A percentile compares a stretch with the other conserved stretches of the same genome.
These are phyloP conservation scores for Rhopalosiphum maidis DNA, from an alignment of 1,140 invertebrate genomes.

Conservation along the genomic window DNA sequence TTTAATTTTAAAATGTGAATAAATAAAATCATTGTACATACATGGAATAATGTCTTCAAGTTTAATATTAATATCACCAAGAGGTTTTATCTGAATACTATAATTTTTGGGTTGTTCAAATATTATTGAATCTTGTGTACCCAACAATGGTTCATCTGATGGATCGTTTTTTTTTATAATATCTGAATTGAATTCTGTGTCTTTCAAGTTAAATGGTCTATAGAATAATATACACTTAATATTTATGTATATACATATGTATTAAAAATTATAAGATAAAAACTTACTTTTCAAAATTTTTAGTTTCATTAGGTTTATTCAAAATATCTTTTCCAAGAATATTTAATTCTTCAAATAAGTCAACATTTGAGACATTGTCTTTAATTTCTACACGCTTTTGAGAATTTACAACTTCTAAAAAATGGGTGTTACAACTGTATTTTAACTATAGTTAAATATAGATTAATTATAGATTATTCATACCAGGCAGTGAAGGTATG, in stretches of 20 bases:
- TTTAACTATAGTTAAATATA: neutral
- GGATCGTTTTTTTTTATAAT: neutral
- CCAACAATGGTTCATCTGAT: neutral
- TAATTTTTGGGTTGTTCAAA: neutral
- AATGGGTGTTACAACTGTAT: neutral
- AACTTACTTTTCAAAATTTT: constrained; percentile 18
- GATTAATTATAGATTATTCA: neutral
- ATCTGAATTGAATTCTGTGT: neutral
- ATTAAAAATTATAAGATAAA: neutral
- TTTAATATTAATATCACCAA: constrained; percentile 36
- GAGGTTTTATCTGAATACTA: constrained; percentile 2
- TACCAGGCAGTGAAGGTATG: constrained; percentile 20
- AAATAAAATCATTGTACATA: neutral
- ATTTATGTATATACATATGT: neutral
- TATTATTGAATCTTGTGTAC: neutral
- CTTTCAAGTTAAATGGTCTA: neutral
- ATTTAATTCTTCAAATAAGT: constrained; percentile 54
- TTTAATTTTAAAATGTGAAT: neutral
- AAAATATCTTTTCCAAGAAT: constrained; percentile 43
- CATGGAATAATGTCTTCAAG: constrained; percentile 44
- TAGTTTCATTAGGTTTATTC: constrained; percentile 16
- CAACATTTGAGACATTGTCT: neutral
- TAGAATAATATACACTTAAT: neutral
- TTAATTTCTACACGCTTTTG: neutral
- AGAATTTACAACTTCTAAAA: constrained; percentile 3